Percentiles rank a stretch among this genome's conserved stretches.
Conservation (phyloP, 2,888 invertebrate species). For the Hydroisotoma schaefferi region DNA sequence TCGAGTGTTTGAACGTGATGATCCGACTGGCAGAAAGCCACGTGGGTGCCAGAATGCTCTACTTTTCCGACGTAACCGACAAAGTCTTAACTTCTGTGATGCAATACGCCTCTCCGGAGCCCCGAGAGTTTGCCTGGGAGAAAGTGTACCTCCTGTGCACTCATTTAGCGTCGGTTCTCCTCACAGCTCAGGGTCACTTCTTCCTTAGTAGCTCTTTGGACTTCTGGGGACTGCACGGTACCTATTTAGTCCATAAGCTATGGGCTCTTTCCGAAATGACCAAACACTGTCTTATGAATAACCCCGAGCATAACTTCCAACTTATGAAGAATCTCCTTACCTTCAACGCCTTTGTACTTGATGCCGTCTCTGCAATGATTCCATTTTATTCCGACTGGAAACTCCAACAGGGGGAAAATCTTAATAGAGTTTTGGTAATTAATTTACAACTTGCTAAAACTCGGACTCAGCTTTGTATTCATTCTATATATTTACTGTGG, state of each 20-base stretch:
- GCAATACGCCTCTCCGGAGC: conserved; percentile 30
- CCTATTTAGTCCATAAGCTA: conserved; percentile 31
- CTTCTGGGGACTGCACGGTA: conserved; percentile 42
- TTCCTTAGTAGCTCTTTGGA: conserved; percentile 42
- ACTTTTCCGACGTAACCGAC: conserved; percentile 12
- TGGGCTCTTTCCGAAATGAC: conserved; percentile 36
- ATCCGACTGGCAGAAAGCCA: conserved; percentile 30
- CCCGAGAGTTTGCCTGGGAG: conserved; percentile 28
- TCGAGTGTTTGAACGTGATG: conserved; percentile 36
- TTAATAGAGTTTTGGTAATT: conserved; percentile 39
- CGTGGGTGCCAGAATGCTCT: conserved; percentile 26
- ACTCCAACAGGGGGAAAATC: conserved; percentile 26
- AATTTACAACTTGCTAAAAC: too few relatives aligned
- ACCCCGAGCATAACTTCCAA: conserved; percentile 41
- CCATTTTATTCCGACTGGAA: conserved; percentile 42
- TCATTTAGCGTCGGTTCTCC: conserved; percentile 37
- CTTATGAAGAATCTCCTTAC: conserved; percentile 35
- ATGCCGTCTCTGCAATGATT: conserved; percentile 30
- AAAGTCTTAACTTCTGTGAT: conserved; percentile 25
- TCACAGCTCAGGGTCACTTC: conserved; percentile 30
- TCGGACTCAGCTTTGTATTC: neutral
- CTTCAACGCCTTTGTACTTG: conserved; percentile 32
- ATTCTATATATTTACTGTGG: too few relatives aligned
- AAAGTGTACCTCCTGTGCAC: conserved; percentile 39
- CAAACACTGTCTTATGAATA: conserved; percentile 33